Evolutionary conservation across 2,888 invertebrate genomes (phyloP), one percentile per base, ranked within the genome.

Genomic region (Amblyjoppa fuscipennis): DNA sequence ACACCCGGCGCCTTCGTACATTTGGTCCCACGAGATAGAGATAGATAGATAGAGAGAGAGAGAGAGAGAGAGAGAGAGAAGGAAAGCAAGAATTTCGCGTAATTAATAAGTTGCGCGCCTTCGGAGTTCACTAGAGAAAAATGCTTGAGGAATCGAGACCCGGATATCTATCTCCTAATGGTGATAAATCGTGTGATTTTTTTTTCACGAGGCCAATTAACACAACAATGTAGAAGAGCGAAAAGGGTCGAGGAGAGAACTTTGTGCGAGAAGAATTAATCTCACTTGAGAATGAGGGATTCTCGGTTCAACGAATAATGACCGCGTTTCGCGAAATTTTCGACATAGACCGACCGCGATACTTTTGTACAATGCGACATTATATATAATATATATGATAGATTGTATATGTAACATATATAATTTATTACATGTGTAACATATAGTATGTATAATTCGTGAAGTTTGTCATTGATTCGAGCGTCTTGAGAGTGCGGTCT

Each of bases 41-140:
- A 9, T 41, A 41, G 34, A 34, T 0, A 7, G 41, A 41, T 11
- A 41, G 7, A 11, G 41, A 41, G 11, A 41, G 13, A 49, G 45
- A 49, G 45, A 45, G 45, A 45, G 45, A 13, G 13, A 11, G 45
- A 45, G 20, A 53, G 53, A 56, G n/a, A 56, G 7, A 56, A 20
- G 5, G 53, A 56, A 59, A 69, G 76, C 83, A 41, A 76, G 75
- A 64, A 74, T 53, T 83, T 71, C 70, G 53, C 74, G 79, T 86
- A 87, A 88, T 88, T 88, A 87, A 86, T 88, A 88, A 84, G 84
- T 82, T 78, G 78, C 81, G 61, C 66, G 68, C 51, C 77, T 77
- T 77, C 74, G 45, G 20, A 51, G 64, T 28, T 64, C 51, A 70
- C 41, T 53, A 20, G 61, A 38, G 49, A 77, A 81, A 73, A 74